These are phyloP conservation scores for Sinelater perroti DNA, from an alignment of 2,888 invertebrate species.

Conservation along the genomic window DNA sequence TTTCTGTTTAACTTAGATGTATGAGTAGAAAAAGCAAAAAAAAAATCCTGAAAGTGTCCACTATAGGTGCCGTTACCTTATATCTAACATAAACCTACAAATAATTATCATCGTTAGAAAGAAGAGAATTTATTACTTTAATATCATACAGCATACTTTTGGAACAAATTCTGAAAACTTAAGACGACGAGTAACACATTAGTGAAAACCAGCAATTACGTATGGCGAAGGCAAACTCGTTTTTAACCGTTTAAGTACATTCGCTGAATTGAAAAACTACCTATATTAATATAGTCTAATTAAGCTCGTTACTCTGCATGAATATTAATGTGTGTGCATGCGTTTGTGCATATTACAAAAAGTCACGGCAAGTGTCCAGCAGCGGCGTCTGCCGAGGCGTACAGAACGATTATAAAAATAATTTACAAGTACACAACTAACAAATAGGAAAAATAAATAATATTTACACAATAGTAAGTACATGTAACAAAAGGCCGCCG, in stretches of 20 bases:
- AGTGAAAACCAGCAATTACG: conserved; percentile 36
- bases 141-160: conserved; percentile 11
- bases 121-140: too few species aligned
- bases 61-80: too few species aligned
- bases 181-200: conserved; percentile 16
- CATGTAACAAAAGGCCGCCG: conserved; percentile 44
- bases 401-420: conserved; percentile 26
- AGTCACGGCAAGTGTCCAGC: background rate
- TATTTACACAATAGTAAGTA: conserved; percentile 48
- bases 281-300: conserved; percentile 30
- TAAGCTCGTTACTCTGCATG: conserved; percentile 32
- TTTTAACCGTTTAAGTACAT: conserved; percentile 33
- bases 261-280: conserved; percentile 27
- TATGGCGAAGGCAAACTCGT: conserved; percentile 40
- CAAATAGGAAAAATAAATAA: conserved; percentile 45
- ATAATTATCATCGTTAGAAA: too few species aligned
- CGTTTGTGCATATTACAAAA: conserved; percentile 25
- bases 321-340: conserved; percentile 32
- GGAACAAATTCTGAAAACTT: conserved; percentile 5
- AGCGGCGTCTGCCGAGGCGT: background rate
- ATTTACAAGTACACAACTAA: conserved; percentile 33
- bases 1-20: too few species aligned
- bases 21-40: too few species aligned
- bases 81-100: too few species aligned
- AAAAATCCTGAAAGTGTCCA: too few species aligned